Percentiles rank a stretch among this genome's conserved stretches.
Conservation (phyloP, 1,140 invertebrate genomes). For the Pantala flavescens region DNA sequence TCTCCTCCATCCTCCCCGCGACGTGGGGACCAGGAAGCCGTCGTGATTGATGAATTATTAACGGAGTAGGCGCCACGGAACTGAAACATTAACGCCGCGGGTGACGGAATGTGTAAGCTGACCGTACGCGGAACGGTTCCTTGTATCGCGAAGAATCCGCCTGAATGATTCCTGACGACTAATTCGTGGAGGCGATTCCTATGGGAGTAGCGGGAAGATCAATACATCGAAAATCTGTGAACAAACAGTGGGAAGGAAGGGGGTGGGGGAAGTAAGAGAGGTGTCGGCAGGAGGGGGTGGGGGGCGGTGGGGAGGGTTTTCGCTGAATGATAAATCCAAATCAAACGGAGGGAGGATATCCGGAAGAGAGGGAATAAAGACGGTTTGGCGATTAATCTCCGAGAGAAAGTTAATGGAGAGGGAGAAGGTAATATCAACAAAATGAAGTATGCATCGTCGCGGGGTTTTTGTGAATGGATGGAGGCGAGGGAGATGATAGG, state of each 20-base stretch:
- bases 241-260: neutral
- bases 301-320: constrained; percentile 22
- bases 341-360: constrained; percentile 34
- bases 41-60: constrained; percentile 10
- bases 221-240: constrained; percentile 10
- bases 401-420: constrained; percentile 31
- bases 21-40: constrained; percentile 2
- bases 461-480: neutral
- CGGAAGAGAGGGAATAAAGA: constrained; percentile 33
- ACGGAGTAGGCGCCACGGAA: constrained; percentile 17
- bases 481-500: no score
- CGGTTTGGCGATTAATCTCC: constrained; percentile 38
- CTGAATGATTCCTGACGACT: neutral
- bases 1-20: neutral
- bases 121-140: constrained; percentile 27
- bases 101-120: neutral
- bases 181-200: neutral
- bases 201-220: neutral
- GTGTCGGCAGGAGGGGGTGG: constrained; percentile 14
- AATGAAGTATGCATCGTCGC: constrained; percentile 1
- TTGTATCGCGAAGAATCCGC: constrained; percentile 19
- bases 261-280: neutral
- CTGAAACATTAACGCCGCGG: constrained; percentile 28
- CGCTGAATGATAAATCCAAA: constrained; percentile 37
- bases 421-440: neutral